Conservation (phyloP, 2,888 invertebrate species). For the Nomada flava region DNA sequence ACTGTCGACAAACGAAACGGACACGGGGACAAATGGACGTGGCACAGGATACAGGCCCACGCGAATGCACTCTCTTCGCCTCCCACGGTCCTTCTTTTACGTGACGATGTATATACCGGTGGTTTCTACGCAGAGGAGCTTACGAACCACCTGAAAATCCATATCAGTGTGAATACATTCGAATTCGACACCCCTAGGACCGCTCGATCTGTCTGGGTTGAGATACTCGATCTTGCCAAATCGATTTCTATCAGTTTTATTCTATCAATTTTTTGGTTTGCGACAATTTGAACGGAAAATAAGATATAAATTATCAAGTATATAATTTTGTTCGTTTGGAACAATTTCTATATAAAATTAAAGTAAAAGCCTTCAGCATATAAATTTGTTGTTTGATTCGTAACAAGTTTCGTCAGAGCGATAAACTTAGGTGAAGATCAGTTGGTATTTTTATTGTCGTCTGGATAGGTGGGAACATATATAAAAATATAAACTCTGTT, state of each 20-base stretch:
- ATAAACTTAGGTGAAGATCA: too few species aligned
- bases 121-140: slow-evolving; percentile 49
- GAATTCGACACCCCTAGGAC: not conserved
- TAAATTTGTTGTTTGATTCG: not conserved
- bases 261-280: too few species aligned
- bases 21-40: slow-evolving; percentile 75
- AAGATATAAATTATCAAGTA: too few species aligned
- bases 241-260: not conserved
- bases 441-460: too few species aligned
- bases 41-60: slow-evolving; percentile 74
- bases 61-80: slow-evolving; percentile 71
- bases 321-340: too few species aligned
- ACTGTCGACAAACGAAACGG: slow-evolving; percentile 69
- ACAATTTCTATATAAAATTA: not conserved
- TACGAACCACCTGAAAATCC: slow-evolving; percentile 58
- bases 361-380: not conserved
- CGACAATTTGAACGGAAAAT: too few species aligned
- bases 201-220: not conserved
- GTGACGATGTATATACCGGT: slow-evolving; percentile 38
- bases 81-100: slow-evolving; percentile 74
- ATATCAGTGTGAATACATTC: slow-evolving; percentile 19
- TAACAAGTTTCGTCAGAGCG: too few species aligned
- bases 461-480: too few species aligned
- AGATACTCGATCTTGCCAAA: not conserved
- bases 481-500: too few species aligned